Base-by-base conservation (phyloP, 1,140 invertebrate genomes). In the Colletes latitarsis region DNA sequence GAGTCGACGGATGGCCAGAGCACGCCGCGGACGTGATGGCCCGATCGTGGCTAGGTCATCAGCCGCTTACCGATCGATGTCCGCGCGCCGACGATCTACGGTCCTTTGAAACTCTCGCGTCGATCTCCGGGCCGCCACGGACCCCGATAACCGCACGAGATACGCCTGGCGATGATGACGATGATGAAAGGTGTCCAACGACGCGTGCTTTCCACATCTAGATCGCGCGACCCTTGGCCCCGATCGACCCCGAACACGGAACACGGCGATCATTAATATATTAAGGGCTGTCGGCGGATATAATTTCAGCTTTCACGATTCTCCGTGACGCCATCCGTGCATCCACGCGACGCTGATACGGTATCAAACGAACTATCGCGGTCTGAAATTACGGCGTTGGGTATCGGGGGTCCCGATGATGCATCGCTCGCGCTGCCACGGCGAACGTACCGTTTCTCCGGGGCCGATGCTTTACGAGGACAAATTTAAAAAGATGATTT, bases 1-100 rank as follows among this genome's bases (percentile, higher is more conserved):
- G 91, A 91, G 87, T 91, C 88, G 85, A 84, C 77, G 89, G 84
- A 90, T 90, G 88, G 90, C 89, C 89, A 82, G 89, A 90, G 87
- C 89, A 89, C 43, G 73, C 82, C 68, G 90, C 78, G 89, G 88
- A 90, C 90, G 91, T 91, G 91, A 91, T 90, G 89, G 87, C 78
- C 88, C 81, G 88, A 85, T 82, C 88, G 86, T 90, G 88, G 85
- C 87, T 90, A 89, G 86, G 85, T 87, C 88, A 89, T 89, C 85
- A 84, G 69, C 70, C 85, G 89, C 85, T 89, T 90, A 88, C 88
- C 89, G 87, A 90, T 90, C 86, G 83, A 49, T 75, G 83, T 87
- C 83, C 81, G 77, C 69, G 82, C 82, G 88, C 84, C 69, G 39
- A 46, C 63, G 53, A 49, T 72, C 69, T 21, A 43, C 75, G 57